A percentile compares a stretch with the other conserved stretches of the same genome.
These are phyloP conservation scores for Drosophila tristis DNA, from an alignment of 1,140 invertebrate species.

Conservation along the genomic window DNA sequence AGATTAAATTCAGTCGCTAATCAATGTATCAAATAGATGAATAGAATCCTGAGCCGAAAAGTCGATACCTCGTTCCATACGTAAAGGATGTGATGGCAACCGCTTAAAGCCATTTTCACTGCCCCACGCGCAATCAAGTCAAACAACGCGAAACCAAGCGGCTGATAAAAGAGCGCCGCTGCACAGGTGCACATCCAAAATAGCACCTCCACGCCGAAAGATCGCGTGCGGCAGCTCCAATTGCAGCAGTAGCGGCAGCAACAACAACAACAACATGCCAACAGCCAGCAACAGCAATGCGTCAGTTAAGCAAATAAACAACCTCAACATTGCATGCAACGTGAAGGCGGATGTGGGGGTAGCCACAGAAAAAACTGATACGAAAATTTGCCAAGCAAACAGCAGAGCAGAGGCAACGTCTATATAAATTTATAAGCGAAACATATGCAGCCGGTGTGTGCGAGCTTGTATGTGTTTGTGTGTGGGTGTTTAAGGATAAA, in stretches of 20 bases:
- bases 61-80: background rate
- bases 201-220: slow-evolving; percentile 24
- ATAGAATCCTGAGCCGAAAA: no score
- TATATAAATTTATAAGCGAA: slow-evolving; percentile 81
- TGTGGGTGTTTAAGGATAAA: slow-evolving; percentile 76
- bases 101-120: background rate
- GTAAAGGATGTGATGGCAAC: background rate
- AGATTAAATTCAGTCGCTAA: no score
- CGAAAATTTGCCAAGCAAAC: slow-evolving; percentile 72
- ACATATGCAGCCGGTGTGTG: slow-evolving; percentile 51
- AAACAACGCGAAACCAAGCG: slow-evolving; percentile 16
- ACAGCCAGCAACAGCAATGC: slow-evolving; percentile 48
- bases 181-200: slow-evolving; percentile 43
- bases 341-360: background rate
- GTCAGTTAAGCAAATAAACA: slow-evolving; percentile 76
- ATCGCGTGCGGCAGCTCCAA: slow-evolving; percentile 52
- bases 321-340: slow-evolving; percentile 35
- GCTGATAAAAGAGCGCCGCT: slow-evolving; percentile 3
- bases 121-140: slow-evolving; percentile 18
- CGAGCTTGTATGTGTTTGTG: slow-evolving; percentile 14
- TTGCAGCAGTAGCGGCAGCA: slow-evolving; percentile 14
- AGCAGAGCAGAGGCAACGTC: slow-evolving; percentile 38
- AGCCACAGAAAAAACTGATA: slow-evolving; percentile 53
- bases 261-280: background rate
- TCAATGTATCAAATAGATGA: no score